phyloP scores from a whole-genome alignment of 2,113 vertebrate species.

The Dicentrarchus labrax region DNA sequence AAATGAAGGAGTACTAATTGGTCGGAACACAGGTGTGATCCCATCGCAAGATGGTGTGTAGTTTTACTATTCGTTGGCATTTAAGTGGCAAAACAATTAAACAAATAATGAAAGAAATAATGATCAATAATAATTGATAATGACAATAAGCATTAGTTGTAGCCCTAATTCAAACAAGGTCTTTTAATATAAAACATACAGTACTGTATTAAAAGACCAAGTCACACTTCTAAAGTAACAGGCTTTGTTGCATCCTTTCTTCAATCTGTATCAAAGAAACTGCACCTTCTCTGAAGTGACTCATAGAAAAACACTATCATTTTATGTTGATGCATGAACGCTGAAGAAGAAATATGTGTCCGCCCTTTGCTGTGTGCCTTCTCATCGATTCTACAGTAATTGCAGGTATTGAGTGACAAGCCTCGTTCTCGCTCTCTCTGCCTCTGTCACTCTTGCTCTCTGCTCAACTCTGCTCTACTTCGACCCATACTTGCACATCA shows the following conservation, averaged over 20 bases:
- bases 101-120: neutral
- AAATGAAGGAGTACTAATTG: no score
- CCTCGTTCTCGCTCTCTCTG: neutral
- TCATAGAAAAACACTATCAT: neutral
- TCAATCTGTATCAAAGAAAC: neutral
- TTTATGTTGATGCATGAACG: neutral
- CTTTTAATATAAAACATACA: neutral
- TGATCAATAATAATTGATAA: neutral
- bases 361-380: neutral
- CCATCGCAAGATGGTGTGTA: no score
- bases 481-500: constrained; percentile 61
- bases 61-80: neutral
- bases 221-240: neutral
- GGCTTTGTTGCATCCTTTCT: neutral
- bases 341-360: neutral
- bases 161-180: neutral
- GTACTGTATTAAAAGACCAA: neutral
- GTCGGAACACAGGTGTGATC: no score
- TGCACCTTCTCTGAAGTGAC: neutral
- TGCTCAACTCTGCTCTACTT: constrained; percentile 59
- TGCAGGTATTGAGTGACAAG: constrained; percentile 39
- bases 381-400: constrained; percentile 7
- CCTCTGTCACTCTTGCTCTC: constrained; percentile 1
- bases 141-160: neutral
- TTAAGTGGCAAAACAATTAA: neutral